Evolutionary conservation across 2,797 vertebrate species (phyloP).

Genomic region (Thalassophryne amazonica): DNA sequence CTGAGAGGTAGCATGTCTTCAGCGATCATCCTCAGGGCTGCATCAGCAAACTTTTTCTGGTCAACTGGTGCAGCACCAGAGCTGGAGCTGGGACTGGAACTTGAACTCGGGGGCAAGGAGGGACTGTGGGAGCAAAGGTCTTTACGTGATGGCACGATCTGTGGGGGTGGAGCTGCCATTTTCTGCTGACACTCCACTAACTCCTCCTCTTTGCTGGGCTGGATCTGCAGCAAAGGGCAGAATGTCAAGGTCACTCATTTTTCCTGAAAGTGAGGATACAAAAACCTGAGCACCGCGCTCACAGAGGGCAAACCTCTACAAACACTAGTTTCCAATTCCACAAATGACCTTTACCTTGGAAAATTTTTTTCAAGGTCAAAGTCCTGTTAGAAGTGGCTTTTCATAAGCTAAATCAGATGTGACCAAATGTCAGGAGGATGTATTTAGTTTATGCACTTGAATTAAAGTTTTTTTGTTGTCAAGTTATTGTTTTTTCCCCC

Average conservation of each 20-base stretch:
- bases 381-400: too few relatives aligned
- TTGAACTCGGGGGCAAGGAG: slow-evolving; percentile 18
- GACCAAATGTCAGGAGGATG: too few relatives aligned
- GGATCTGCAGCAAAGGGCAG: slow-evolving; percentile 32
- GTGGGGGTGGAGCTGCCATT: background rate
- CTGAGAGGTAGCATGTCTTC: slow-evolving; percentile 81
- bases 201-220: slow-evolving; percentile 10
- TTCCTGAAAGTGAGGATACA: too few relatives aligned
- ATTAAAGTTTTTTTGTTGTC: too few relatives aligned
- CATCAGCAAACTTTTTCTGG: slow-evolving; percentile 66
- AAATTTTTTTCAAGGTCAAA: too few relatives aligned
- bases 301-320: too few relatives aligned
- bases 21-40: slow-evolving; percentile 75
- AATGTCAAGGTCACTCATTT: background rate
- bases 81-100: slow-evolving; percentile 35
- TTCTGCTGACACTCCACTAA: slow-evolving; percentile 17
- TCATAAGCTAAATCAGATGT: too few relatives aligned
- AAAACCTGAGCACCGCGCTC: too few relatives aligned
- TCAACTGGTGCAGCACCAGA: slow-evolving; percentile 6
- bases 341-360: too few relatives aligned
- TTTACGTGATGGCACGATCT: slow-evolving; percentile 2
- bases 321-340: too few relatives aligned
- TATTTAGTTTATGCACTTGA: too few relatives aligned
- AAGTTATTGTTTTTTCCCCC: too few relatives aligned
- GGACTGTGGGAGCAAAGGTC: slow-evolving; percentile 17